Evolutionary conservation across 2,113 vertebrate genomes (phyloP), one percentile per base, ranked within the genome.

Genomic region (Chloebia gouldiae): DNA sequence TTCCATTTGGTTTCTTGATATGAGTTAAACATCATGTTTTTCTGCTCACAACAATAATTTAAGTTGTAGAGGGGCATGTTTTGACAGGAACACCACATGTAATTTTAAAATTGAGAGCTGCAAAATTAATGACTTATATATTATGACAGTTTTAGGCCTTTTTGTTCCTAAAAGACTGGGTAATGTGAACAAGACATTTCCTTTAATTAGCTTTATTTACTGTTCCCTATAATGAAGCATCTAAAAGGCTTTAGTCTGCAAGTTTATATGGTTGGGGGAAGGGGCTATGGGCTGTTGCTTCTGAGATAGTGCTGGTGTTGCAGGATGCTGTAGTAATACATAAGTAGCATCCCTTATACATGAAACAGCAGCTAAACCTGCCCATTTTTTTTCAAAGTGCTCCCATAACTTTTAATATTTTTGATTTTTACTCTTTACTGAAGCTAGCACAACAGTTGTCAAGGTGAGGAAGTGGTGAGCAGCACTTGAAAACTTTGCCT

Each of bases 181-280:
- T 84, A 96, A 86, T 53, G 9, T 28, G 53, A 95, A 88, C 30
- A 92, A 71, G 75, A 59, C 9, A 25, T 85, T 96, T 91, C 14
- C 49, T 95, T 93, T 95, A 93, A 94, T 95, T 91, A 83, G 35
- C 16, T 57, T 88, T 96, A 84, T 95, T 96, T 95, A 95, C 20
- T 77, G 22, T 70, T 83, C 20, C 39, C 33, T 70, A 14, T 66
- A 91, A 56, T 53, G 51, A 86, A 94, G 49, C 11, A 80, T 57
- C 33, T 50, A 45, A 50, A 86, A 37, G 23, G 57, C 60, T n/a
- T 81, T 80, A 70, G 15, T 40, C 45, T 90, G 86, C 40, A 79
- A 9, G 86, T 83, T 91, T 80, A 30, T 28, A 19, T 30, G 28
- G 24, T 33, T 59, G 57, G 76, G 39, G 60, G 66, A 88, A 73